Evolutionary conservation across 2,797 vertebrate species (phyloP).

Genomic region (Rhynchotus rufescens): DNA sequence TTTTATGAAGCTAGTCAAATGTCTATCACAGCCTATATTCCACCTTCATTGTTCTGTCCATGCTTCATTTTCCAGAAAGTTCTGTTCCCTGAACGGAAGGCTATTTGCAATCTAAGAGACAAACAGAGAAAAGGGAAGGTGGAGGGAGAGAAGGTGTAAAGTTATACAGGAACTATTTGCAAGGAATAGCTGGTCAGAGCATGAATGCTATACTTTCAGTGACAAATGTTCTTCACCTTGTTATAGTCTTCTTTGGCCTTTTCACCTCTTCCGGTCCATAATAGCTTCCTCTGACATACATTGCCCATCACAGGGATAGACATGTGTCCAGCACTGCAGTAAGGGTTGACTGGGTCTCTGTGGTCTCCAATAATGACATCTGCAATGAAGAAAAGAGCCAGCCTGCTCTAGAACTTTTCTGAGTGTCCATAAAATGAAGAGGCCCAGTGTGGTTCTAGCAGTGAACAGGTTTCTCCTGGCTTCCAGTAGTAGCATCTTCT

Average conservation of each 20-base stretch:
- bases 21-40: not conserved
- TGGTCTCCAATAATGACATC: not conserved
- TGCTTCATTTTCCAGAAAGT: not conserved
- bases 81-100: not conserved
- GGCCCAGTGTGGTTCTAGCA: not conserved
- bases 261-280: not conserved
- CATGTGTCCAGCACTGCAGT: not conserved
- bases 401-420: not conserved
- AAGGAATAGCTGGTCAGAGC: not conserved
- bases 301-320: not conserved
- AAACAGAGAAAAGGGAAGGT: not conserved
- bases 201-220: not conserved
- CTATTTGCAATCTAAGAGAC: not conserved
- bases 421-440: not conserved
- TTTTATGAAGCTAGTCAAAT: not conserved
- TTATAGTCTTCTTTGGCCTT: not conserved
- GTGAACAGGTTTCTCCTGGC: not conserved
- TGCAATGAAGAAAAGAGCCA: not conserved
- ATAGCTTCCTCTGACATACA: not conserved
- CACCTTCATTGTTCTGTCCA: not conserved
- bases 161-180: not conserved
- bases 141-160: not conserved
- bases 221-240: not conserved
- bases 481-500: not conserved
- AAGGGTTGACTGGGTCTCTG: not conserved